Evolutionary conservation across 2,113 vertebrate genomes (phyloP).

Genomic region (Megaceryle torquata): DNA sequence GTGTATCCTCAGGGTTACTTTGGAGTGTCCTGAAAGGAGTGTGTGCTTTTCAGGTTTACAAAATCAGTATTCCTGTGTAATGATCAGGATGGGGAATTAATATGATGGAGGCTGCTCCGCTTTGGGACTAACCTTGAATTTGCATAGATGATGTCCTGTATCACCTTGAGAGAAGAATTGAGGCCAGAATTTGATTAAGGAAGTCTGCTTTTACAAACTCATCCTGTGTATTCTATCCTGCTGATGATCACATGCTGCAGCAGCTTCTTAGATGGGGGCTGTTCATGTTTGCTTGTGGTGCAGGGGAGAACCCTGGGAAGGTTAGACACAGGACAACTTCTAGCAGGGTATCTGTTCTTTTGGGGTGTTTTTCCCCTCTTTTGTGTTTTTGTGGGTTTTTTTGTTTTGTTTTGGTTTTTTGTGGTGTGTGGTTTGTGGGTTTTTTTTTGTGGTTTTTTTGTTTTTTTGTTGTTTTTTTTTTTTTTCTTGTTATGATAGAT

Average conservation of each 20-base stretch:
- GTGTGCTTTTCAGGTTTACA: neutral
- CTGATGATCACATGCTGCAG: neutral
- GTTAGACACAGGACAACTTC: neutral
- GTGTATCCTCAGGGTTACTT: neutral
- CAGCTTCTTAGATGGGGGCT: neutral
- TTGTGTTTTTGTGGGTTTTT: no score
- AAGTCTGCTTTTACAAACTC: neutral
- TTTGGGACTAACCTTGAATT: neutral
- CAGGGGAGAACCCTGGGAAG: neutral
- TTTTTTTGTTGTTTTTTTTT: no score
- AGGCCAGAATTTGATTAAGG: neutral
- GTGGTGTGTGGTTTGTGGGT: no score
- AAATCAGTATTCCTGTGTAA: neutral
- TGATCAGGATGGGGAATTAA: neutral
- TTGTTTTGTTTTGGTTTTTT: no score
- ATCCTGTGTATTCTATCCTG: neutral
- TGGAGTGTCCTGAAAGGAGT: neutral
- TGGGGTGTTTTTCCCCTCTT: rapidly evolving
- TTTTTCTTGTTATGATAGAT: neutral
- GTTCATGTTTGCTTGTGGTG: neutral
- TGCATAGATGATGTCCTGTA: neutral
- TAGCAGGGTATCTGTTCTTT: neutral
- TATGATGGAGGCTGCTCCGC: neutral
- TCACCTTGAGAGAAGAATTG: neutral
- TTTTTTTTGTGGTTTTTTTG: no score